These are phyloP conservation scores for Hydroisotoma schaefferi DNA, from an alignment of 2,888 invertebrate species.

Conservation along the genomic window DNA sequence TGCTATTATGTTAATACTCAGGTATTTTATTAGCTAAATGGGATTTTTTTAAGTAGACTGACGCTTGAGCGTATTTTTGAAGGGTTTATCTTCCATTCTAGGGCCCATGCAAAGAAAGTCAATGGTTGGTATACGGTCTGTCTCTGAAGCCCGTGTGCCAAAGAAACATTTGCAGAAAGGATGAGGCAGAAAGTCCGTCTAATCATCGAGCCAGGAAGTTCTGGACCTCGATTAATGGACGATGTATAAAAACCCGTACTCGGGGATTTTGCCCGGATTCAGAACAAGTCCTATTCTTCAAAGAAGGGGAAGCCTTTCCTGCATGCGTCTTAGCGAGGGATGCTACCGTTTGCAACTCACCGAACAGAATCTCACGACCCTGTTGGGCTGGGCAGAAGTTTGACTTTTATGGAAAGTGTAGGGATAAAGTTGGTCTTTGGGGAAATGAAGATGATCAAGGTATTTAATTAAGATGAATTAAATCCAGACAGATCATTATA, in stretches of 20 bases:
- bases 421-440: slow-evolving; percentile 38
- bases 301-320: slow-evolving; percentile 37
- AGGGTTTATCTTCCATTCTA: slow-evolving; percentile 1
- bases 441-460: slow-evolving; percentile 39
- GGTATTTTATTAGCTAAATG: too few relatives aligned
- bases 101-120: slow-evolving; percentile 44
- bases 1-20: slow-evolving; percentile 45
- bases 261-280: slow-evolving; percentile 39
- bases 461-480: not conserved
- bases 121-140: slow-evolving; percentile 45
- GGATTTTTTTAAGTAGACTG: not conserved
- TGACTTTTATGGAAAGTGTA: slow-evolving; percentile 33
- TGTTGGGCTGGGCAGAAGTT: slow-evolving; percentile 41
- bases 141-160: slow-evolving; percentile 36
- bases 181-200: slow-evolving; percentile 30
- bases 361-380: slow-evolving; percentile 30
- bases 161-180: slow-evolving; percentile 24
- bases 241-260: slow-evolving; percentile 43
- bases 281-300: slow-evolving; percentile 39
- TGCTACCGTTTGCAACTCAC: slow-evolving; percentile 28
- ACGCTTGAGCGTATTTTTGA: not conserved
- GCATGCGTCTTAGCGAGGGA: slow-evolving; percentile 24
- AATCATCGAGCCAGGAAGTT: slow-evolving; percentile 35
- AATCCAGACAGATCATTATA: too few relatives aligned
- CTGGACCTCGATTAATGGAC: slow-evolving; percentile 41